Evolutionary conservation across 2,113 vertebrate genomes (phyloP).

Genomic region (Petrocephalus microphthalmus): DNA sequence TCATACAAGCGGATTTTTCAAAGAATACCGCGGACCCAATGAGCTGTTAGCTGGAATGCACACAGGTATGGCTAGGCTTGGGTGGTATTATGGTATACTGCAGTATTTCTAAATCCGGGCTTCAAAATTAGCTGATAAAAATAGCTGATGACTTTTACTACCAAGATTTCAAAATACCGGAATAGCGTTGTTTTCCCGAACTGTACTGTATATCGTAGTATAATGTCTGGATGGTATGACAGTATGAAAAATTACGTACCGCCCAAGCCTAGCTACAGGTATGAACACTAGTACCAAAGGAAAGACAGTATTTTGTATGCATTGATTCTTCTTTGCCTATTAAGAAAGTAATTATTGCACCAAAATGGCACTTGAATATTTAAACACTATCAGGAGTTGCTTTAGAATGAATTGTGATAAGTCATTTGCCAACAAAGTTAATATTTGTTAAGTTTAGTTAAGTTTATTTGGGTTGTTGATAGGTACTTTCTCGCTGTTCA

Average conservation of each 20-base stretch:
- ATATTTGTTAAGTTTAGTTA: constrained; percentile 24
- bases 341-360: constrained; percentile 3
- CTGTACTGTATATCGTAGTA: not conserved
- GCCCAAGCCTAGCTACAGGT: constrained; percentile 29
- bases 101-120: not conserved
- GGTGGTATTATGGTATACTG: not conserved
- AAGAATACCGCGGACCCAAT: constrained; percentile 34
- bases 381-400: not conserved
- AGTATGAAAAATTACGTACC: not conserved
- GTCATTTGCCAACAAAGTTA: constrained; percentile 19
- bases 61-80: constrained; percentile 22
- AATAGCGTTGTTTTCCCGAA: not conserved
- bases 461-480: constrained; percentile 11
- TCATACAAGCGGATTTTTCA: constrained; percentile 28
- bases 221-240: not conserved
- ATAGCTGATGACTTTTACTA: not conserved
- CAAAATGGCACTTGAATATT: constrained; percentile 9
- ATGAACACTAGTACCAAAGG: constrained; percentile 55
- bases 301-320: constrained; percentile 34
- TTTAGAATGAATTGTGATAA: not conserved
- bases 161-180: not conserved
- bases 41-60: constrained; percentile 25
- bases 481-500: not conserved
- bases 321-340: not conserved
- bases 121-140: not conserved